A percentile compares a stretch with the other conserved stretches of the same genome.
phyloP scores from a whole-genome alignment of 2,113 vertebrate species.

The Lanius collurio region DNA sequence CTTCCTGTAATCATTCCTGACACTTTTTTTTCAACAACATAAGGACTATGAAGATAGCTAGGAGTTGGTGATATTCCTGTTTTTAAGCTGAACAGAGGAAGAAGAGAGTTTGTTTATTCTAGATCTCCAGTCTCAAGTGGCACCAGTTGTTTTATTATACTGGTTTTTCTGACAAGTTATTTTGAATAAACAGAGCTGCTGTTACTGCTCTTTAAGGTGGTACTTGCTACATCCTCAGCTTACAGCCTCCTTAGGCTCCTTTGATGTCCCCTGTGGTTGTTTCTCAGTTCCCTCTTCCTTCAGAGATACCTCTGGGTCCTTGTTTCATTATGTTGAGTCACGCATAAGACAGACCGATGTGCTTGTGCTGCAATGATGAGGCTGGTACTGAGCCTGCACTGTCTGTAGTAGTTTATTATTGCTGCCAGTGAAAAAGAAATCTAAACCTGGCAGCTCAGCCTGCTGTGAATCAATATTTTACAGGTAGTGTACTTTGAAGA shows the following conservation, averaged over 20 bases:
- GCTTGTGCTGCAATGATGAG: conserved; percentile 54
- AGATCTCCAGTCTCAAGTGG: not conserved
- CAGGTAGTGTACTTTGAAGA: conserved; percentile 83
- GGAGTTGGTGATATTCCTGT: conserved; percentile 32
- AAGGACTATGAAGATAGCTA: conserved; percentile 24
- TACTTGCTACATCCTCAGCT: conserved; percentile 21
- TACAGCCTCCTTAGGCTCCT: conserved; percentile 39
- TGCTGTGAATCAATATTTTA: conserved; percentile 86
- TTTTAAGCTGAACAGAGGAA: conserved; percentile 9
- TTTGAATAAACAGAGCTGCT: conserved; percentile 43
- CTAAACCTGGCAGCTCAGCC: conserved; percentile 80
- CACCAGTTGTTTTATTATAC: not conserved
- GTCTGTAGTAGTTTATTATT: conserved; percentile 78
- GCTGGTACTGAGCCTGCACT: conserved; percentile 67
- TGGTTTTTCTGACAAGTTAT: conserved; percentile 25
- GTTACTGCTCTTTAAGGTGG: conserved; percentile 36
- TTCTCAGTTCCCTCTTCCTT: conserved; percentile 64
- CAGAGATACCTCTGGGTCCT: conserved; percentile 62
- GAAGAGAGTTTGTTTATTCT: not conserved
- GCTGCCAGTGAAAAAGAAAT: conserved; percentile 77
- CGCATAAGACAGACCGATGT: conserved; percentile 61
- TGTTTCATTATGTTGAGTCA: conserved; percentile 76
- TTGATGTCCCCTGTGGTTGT: conserved; percentile 60
- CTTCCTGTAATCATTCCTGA: conserved; percentile 46
- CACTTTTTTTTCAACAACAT: conserved; percentile 29